These are phyloP conservation scores for Drosophila grimshawi DNA, from an alignment of 1,140 invertebrate genomes.

Conservation along the genomic window DNA sequence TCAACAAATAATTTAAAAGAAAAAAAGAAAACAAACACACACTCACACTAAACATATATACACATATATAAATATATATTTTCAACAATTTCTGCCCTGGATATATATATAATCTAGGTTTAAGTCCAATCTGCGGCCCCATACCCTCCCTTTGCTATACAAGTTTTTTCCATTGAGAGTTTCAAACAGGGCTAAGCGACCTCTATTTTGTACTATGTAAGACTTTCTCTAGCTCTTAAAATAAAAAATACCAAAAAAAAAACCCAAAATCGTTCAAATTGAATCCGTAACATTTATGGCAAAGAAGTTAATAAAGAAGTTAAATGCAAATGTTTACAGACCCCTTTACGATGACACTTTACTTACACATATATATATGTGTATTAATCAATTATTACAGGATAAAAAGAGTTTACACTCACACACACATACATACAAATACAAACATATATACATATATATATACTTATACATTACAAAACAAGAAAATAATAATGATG, in stretches of 20 bases:
- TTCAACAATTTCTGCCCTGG: conserved; percentile 37
- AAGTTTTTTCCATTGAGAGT: conserved; percentile 37
- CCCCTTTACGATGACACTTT: conserved; percentile 62
- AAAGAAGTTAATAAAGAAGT: conserved; percentile 24
- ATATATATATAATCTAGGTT: conserved; percentile 40
- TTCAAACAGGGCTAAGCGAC: conserved; percentile 34
- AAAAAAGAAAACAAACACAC: conserved; percentile 14
- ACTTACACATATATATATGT: conserved; percentile 54
- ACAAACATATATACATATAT: conserved; percentile 31
- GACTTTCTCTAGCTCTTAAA: conserved; percentile 58
- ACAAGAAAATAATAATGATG: conserved; percentile 2
- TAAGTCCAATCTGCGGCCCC: conserved; percentile 28
- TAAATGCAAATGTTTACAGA: conserved; percentile 67
- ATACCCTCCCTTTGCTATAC: conserved; percentile 15
- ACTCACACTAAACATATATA: conserved; percentile 21
- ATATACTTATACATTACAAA: conserved; percentile 42
- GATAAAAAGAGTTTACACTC: conserved; percentile 46
- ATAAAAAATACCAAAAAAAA: conserved; percentile 14
- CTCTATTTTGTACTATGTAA: conserved; percentile 54
- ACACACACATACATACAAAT: conserved; percentile 30
- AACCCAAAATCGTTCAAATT: conserved; percentile 35
- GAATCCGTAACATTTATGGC: conserved; percentile 58
- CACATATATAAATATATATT: conserved; percentile 37
- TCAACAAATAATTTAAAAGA: background rate
- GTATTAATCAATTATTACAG: conserved; percentile 62